Evolutionary conservation across 2,113 vertebrate genomes (phyloP).

Genomic region (Aptenodytes patagonicus): DNA sequence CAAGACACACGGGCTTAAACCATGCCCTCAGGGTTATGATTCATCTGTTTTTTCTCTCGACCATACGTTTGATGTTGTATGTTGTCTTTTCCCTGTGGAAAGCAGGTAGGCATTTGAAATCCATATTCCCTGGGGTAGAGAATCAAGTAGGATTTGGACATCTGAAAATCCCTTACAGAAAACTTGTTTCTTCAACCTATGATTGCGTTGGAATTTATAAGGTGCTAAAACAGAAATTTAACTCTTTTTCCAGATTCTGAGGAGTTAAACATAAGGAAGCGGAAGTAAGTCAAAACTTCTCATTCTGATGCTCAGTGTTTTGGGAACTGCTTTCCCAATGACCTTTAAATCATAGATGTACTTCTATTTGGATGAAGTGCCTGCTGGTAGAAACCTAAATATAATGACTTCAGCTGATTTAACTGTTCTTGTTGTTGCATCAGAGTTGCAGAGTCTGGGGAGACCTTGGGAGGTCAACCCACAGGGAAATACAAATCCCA

Average conservation of each 20-base stretch:
- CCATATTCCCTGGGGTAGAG: background rate
- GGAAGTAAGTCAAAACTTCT: slow-evolving; percentile 76
- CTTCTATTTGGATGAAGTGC: background rate
- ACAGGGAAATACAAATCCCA: background rate
- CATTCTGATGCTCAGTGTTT: background rate
- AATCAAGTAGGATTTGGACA: background rate
- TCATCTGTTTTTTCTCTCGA: background rate
- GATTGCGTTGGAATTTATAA: background rate
- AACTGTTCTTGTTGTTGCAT: background rate
- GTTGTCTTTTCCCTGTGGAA: background rate
- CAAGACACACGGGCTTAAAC: background rate
- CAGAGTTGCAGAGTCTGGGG: background rate
- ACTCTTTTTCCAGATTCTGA: slow-evolving; percentile 44
- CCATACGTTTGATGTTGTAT: background rate
- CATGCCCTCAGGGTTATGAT: background rate
- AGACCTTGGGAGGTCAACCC: background rate
- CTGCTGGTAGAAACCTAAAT: background rate
- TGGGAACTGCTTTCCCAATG: background rate
- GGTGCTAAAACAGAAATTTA: background rate
- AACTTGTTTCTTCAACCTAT: background rate
- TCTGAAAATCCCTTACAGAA: background rate
- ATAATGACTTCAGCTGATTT: background rate
- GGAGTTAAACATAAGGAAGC: slow-evolving; percentile 77
- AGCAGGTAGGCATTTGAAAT: background rate
- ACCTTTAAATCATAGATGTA: background rate